phyloP scores from a whole-genome alignment of 2,888 invertebrate species.

The Drosophila algonquin region DNA sequence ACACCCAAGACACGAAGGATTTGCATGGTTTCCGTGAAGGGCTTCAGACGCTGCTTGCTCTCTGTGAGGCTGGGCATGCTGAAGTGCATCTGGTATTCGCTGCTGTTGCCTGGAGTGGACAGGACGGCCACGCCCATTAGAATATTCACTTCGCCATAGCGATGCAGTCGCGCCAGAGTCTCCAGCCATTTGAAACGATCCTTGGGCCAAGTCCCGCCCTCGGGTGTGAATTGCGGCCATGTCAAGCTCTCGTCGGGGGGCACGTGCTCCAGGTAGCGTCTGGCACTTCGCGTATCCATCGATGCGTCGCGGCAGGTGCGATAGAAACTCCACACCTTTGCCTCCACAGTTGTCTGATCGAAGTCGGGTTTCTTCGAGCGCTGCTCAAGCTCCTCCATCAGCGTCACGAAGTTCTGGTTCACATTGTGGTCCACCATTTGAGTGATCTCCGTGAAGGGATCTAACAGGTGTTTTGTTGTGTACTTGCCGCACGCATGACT shows the following conservation, averaged over 20 bases:
- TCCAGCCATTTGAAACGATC: constrained; percentile 67
- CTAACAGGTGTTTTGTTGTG: constrained; percentile 47
- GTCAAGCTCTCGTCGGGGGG: constrained; percentile 57
- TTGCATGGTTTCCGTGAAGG: neutral
- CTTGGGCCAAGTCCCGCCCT: constrained; percentile 48
- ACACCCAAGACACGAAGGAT: constrained; percentile 33
- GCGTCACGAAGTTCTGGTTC: constrained; percentile 55
- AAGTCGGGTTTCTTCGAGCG: neutral
- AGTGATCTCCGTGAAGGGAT: constrained; percentile 61
- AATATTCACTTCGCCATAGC: constrained; percentile 62
- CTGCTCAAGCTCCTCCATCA: constrained; percentile 48
- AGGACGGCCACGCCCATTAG: constrained; percentile 26
- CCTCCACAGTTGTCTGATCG: constrained; percentile 40
- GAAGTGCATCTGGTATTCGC: constrained; percentile 48
- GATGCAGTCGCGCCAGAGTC: constrained; percentile 67
- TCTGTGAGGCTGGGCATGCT: constrained; percentile 36
- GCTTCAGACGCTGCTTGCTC: constrained; percentile 3
- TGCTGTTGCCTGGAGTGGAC: constrained; percentile 44
- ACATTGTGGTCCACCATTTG: constrained; percentile 72
- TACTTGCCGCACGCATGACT: constrained; percentile 78
- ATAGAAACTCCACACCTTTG: constrained; percentile 63
- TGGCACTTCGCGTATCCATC: constrained; percentile 8
- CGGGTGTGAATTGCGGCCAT: constrained; percentile 63
- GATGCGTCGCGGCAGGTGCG: constrained; percentile 58
- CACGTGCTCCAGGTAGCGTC: constrained; percentile 66